Evolutionary conservation across 2,113 vertebrate species (phyloP), one percentile per base, ranked within the genome.

Genomic region (Lepus europaeus): DNA sequence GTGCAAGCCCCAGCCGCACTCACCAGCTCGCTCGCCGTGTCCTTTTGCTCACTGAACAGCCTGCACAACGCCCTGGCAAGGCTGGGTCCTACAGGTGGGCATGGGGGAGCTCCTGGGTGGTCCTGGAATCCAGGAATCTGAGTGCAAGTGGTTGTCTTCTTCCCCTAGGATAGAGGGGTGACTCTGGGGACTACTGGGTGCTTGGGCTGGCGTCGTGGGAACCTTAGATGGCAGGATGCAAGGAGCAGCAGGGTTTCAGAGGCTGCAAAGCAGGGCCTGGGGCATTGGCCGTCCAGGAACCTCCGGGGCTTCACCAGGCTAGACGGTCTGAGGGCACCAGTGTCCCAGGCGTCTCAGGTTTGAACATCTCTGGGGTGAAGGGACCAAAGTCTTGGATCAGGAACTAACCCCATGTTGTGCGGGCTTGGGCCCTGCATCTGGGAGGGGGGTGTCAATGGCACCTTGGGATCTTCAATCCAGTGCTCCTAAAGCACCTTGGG

Each of bases 401-500:
- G 51, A 91, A 68, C 33, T 74, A 93, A 66, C n/a, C 51, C 81
- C 92, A 63, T 61, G 45, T 69, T 86, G 36, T 82, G 3, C 29
- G 64, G 87, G n/a, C 51, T 87, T 85, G 27, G 96, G 45, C 27
- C 56, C 64, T 90, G 74, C 73, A 92, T 89, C 92, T 69, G 9
- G 33, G 64, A 59, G 17, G 45, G 45, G 6, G 45, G 45, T 45
- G 66, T 56, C 84, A 53, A 3, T 74, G 95, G 85, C 78, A 95
- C 83, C 85, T 79, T 91, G 66, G 39, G 69, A 51, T 94, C 91
- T 95, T 94, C 59, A 78, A 93, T 39, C 36, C 70, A 87, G 90
- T 81, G 87, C 80, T 94, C 87, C 64, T 86, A 91, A 93, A 96
- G 91, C 53, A 96, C 76, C 51, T 64, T 70, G 20, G 87, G 45